These are phyloP conservation scores for Alcis repandata DNA, from an alignment of 2,888 invertebrate species.

Conservation along the genomic window DNA sequence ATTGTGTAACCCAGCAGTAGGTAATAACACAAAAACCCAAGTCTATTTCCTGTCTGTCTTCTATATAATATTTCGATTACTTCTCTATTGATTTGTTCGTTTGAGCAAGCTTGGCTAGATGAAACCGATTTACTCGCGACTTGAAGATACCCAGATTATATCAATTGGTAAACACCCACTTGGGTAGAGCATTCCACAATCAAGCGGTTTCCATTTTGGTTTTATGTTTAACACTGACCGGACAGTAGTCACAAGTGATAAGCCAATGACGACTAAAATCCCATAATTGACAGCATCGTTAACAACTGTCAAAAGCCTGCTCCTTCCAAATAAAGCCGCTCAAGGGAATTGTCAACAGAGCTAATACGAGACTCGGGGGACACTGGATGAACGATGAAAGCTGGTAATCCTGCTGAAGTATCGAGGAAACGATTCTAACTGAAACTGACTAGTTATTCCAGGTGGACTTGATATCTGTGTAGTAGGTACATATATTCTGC, in stretches of 20 bases:
- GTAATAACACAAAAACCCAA: constrained; percentile 20
- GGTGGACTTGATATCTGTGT: not conserved
- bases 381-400: not conserved
- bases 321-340: not conserved
- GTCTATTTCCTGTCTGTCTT: constrained; percentile 30
- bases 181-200: no score
- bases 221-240: no score
- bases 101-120: no score
- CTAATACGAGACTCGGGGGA: not conserved
- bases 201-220: no score
- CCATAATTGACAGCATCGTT: not conserved
- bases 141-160: no score
- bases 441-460: not conserved
- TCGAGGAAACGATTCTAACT: not conserved
- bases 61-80: not conserved
- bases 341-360: constrained; percentile 4
- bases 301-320: not conserved
- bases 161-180: no score
- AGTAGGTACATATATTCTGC: no score
- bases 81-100: constrained; percentile 8
- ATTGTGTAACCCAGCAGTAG: constrained; percentile 8
- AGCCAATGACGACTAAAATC: not conserved
- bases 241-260: no score
- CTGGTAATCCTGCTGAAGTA: not conserved
- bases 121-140: no score